Percentiles rank a stretch among this genome's conserved stretches.
phyloP scores from a whole-genome alignment of 1,140 invertebrate species.

The Radopholus similis region DNA sequence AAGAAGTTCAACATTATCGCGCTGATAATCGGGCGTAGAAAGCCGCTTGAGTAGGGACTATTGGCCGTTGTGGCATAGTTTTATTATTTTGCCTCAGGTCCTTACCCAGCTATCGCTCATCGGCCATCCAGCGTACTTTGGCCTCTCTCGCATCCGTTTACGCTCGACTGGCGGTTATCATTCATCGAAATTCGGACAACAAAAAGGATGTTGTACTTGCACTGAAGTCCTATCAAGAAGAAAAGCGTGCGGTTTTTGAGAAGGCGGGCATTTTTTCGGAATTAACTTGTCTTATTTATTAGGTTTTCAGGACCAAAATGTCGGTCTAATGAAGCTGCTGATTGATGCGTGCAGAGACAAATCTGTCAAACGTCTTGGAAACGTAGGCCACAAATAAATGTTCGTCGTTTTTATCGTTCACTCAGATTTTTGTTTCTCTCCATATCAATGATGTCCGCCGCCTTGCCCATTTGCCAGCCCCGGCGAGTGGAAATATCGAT shows the following conservation, averaged over 20 bases:
- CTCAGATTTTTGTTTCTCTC: constrained; percentile 31
- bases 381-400: constrained; percentile 4
- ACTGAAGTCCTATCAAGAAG: constrained; percentile 8
- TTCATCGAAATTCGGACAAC: constrained; percentile 7
- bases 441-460: constrained; percentile 25
- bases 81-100: constrained; percentile 5
- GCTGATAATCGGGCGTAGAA: constrained; percentile 21
- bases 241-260: constrained; percentile 10
- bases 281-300: not conserved
- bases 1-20: constrained; percentile 32
- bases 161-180: constrained; percentile 1
- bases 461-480: constrained; percentile 14
- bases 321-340: constrained; percentile 25
- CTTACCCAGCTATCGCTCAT: constrained; percentile 12
- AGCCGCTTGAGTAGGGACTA: constrained; percentile 17
- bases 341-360: constrained; percentile 26
- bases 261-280: not conserved
- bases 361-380: constrained; percentile 27
- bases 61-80: not conserved
- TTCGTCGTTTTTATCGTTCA: not conserved
- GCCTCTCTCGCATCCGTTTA: constrained; percentile 5
- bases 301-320: constrained; percentile 28
- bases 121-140: constrained; percentile 12
- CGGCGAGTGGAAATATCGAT: not conserved
- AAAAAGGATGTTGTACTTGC: constrained; percentile 11